Percentiles rank a stretch among this genome's conserved stretches.
Evolutionary conservation across 1,140 invertebrate genomes (phyloP).

Genomic region (Tetramorium simillimum): DNA sequence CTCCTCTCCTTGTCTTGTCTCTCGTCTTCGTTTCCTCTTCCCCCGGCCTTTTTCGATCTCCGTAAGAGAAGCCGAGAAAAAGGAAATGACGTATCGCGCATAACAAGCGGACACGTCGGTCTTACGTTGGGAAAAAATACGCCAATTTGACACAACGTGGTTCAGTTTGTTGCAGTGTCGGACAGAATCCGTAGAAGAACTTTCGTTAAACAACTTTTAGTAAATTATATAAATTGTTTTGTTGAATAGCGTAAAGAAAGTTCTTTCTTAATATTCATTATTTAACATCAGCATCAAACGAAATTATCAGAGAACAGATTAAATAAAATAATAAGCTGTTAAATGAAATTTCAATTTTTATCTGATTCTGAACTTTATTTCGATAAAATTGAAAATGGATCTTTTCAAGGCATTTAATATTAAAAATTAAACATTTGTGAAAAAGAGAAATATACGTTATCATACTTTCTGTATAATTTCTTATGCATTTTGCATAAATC

Average conservation of each 20-base stretch:
- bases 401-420: not conserved
- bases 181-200: not conserved
- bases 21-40: constrained; percentile 33
- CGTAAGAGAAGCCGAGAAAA: constrained; percentile 44
- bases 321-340: not conserved
- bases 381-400: not conserved
- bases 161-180: not conserved
- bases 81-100: constrained; percentile 70
- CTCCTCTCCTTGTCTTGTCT: constrained; percentile 28
- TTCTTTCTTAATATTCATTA: not conserved
- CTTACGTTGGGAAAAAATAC: not conserved
- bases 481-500: not conserved
- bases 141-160: not conserved
- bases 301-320: not conserved
- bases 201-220: not conserved
- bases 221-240: not conserved
- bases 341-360: not conserved
- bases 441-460: not conserved
- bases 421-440: not conserved
- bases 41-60: constrained; percentile 1
- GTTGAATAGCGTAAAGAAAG: too few species aligned
- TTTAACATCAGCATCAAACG: not conserved
- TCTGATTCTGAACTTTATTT: not conserved
- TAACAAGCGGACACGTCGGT: constrained; percentile 53
- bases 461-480: not conserved